phyloP scores from a whole-genome alignment of 2,888 invertebrate genomes.

The Dasypolia templi region DNA sequence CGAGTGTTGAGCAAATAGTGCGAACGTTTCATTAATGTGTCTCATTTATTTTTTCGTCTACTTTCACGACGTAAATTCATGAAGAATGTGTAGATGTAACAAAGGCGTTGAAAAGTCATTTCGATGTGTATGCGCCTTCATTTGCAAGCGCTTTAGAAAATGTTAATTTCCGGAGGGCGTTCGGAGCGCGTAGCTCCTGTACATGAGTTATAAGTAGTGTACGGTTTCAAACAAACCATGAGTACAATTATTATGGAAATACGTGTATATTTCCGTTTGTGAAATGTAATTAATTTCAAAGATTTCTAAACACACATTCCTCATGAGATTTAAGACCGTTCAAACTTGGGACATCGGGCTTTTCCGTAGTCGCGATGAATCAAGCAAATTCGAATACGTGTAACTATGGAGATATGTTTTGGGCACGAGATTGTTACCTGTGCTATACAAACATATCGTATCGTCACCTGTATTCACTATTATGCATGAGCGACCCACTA shows the following conservation, averaged over 20 bases:
- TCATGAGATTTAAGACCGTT: conserved; percentile 47
- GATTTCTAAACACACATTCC: conserved; percentile 32
- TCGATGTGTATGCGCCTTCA: conserved; percentile 79
- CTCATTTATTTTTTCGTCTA: conserved; percentile 70
- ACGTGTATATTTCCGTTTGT: conserved; percentile 52
- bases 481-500: conserved; percentile 52
- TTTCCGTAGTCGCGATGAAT: conserved; percentile 2
- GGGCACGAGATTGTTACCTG: not conserved
- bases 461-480: conserved; percentile 36
- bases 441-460: conserved; percentile 15
- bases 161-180: conserved; percentile 82
- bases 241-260: conserved; percentile 60
- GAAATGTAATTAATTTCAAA: conserved; percentile 53
- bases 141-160: conserved; percentile 84
- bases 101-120: conserved; percentile 80
- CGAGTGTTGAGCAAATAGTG: conserved; percentile 80
- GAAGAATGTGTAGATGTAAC: conserved; percentile 73
- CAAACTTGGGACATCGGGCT: conserved; percentile 5
- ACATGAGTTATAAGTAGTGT: conserved; percentile 60
- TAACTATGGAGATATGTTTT: conserved; percentile 13
- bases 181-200: conserved; percentile 59
- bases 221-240: conserved; percentile 57
- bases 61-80: conserved; percentile 67
- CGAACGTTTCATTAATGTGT: conserved; percentile 77
- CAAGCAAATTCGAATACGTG: conserved; percentile 8